Evolutionary conservation across 2,888 invertebrate species (phyloP), one percentile per base, ranked within the genome.

Genomic region (Desoria tigrina): DNA sequence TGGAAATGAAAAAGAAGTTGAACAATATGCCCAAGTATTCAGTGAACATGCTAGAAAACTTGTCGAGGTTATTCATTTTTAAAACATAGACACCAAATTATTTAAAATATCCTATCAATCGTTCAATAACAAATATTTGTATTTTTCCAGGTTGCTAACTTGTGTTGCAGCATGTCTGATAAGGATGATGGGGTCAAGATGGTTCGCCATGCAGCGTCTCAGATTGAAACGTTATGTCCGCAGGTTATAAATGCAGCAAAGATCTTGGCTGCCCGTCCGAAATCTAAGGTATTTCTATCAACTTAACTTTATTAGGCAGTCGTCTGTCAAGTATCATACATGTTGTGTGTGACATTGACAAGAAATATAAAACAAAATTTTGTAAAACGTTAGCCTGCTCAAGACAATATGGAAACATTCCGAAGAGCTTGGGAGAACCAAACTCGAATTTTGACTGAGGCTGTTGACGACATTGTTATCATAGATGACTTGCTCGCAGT

Each of bases 401-500:
- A 92, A 79, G 97, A 99, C 79, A 99, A 99, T 82, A 97, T 98
- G 88, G 89, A 91, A 63, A 93, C 94, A 0, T 99, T 98, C 83
- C 89, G 91, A 61, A 90, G 92, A 78, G 90, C 93, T 18, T 98
- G 97, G 97, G 92, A 94, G 80, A 88, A 88, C 75, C 94, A 93
- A 82, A 96, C 98, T 45, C 85, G 90, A 37, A 88, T 98, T 77
- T 84, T 99, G 42, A 98, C 98, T 0, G 96, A 97, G 80, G 97
- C 98, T 11, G 97, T 99, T 0, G 99, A 99, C 81, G 96, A 97
- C 78, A 95, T 99, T 76, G 98, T 97, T 49, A 97, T 96, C 2
- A 95, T 99, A 72, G 98, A 98, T 79, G 99, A 99, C 83, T 99
- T 99, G 84, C 84, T 99, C 66, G 97, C 98, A 1, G 98, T 99